These are phyloP conservation scores for Gallirallus australis DNA, from an alignment of 2,797 vertebrate species.

Conservation along the genomic window DNA sequence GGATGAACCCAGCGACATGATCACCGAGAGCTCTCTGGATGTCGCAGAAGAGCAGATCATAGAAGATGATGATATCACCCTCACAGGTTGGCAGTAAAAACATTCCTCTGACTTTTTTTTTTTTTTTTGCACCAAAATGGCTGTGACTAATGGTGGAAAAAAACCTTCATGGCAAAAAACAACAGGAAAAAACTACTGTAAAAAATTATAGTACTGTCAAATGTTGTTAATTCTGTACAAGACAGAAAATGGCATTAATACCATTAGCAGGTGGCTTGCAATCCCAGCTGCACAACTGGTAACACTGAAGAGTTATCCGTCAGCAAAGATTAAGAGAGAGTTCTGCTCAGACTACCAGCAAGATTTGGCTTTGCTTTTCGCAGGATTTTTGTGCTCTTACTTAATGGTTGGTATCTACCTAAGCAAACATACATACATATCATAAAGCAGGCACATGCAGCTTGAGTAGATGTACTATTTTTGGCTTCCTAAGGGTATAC, in stretches of 20 bases:
- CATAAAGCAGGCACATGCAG: not conserved
- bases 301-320: not conserved
- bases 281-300: not conserved
- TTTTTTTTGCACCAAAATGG: not conserved
- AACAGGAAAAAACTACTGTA: not conserved
- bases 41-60: constrained; percentile 85
- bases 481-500: not conserved
- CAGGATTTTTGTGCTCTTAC: not conserved
- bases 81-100: constrained; percentile 84
- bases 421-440: not conserved
- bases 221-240: not conserved
- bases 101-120: not conserved
- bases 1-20: constrained; percentile 85
- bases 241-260: not conserved
- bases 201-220: not conserved
- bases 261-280: constrained; percentile 5
- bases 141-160: not conserved
- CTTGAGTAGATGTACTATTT: not conserved
- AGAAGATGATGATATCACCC: constrained; percentile 83
- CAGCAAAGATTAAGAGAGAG: not conserved
- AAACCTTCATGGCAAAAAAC: not conserved
- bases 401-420: not conserved
- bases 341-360: not conserved
- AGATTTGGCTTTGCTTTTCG: not conserved
- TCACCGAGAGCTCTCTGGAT: constrained; percentile 84